Evolutionary conservation across 2,113 vertebrate species (phyloP).

Genomic region (Parotia lawesii): DNA sequence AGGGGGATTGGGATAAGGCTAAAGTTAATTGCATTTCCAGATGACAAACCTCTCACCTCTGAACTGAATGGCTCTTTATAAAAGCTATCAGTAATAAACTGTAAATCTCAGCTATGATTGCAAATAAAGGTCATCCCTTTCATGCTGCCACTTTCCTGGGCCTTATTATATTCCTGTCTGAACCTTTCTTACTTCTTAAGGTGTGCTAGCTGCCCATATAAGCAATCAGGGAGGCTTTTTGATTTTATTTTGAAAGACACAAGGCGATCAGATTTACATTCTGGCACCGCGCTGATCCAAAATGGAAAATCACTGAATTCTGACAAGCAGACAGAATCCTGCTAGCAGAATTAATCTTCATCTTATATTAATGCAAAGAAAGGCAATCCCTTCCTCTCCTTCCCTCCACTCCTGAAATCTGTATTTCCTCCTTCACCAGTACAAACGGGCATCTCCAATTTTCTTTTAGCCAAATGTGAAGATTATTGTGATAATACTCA

Average conservation of each 20-base stretch:
- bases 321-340: slow-evolving; percentile 11
- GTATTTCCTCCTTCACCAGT: background rate
- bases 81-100: slow-evolving; percentile 91
- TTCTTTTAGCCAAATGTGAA: background rate
- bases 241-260: slow-evolving; percentile 65
- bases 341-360: slow-evolving; percentile 38
- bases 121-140: slow-evolving; percentile 87
- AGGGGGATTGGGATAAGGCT: slow-evolving; percentile 83
- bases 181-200: slow-evolving; percentile 74
- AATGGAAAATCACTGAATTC: slow-evolving; percentile 39
- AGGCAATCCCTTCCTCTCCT: background rate
- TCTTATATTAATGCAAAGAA: slow-evolving; percentile 37
- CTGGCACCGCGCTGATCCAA: slow-evolving; percentile 23
- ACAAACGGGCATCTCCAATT: rapidly evolving
- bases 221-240: slow-evolving; percentile 58
- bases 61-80: slow-evolving; percentile 90
- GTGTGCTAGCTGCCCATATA: slow-evolving; percentile 72
- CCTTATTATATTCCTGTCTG: slow-evolving; percentile 77
- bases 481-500: background rate
- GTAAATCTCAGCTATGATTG: slow-evolving; percentile 89
- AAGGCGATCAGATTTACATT: slow-evolving; percentile 67
- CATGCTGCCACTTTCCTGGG: slow-evolving; percentile 77
- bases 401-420: background rate
- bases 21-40: slow-evolving; percentile 90
- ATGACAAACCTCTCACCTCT: slow-evolving; percentile 89